Conservation (phyloP, 1,140 invertebrate genomes). For the Trachelipus rathkii region DNA sequence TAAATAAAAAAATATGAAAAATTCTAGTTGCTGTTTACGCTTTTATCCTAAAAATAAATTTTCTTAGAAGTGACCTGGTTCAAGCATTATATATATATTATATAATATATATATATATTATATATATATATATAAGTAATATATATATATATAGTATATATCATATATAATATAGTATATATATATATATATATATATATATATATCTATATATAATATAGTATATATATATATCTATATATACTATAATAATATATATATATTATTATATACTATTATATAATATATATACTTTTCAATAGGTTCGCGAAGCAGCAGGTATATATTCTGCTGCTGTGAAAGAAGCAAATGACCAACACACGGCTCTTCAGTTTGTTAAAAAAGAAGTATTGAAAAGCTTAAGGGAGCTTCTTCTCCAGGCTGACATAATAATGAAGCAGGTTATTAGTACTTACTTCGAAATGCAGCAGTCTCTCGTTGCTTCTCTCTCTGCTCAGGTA, state of each 20-base stretch:
- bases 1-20: too few relatives aligned
- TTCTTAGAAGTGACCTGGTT: too few relatives aligned
- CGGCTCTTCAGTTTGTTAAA: slow-evolving; percentile 53
- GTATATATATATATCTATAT: background rate
- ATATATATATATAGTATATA: too few relatives aligned
- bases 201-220: background rate
- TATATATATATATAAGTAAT: too few relatives aligned
- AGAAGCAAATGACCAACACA: slow-evolving; percentile 56
- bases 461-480: slow-evolving; percentile 54
- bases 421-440: slow-evolving; percentile 57
- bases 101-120: too few relatives aligned
- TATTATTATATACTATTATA: background rate
- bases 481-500: slow-evolving; percentile 55
- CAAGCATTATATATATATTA: too few relatives aligned
- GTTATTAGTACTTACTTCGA: slow-evolving; percentile 58
- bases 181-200: too few relatives aligned
- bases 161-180: too few relatives aligned
- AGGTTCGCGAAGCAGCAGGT: slow-evolving; percentile 55
- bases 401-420: slow-evolving; percentile 55
- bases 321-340: slow-evolving; percentile 56
- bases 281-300: too few relatives aligned
- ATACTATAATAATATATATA: slow-evolving; percentile 12
- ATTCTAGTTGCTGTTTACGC: too few relatives aligned
- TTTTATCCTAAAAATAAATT: too few relatives aligned
- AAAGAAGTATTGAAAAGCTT: slow-evolving; percentile 53